Evolutionary conservation across 2,113 vertebrate genomes (phyloP).

Genomic region (Pseudonaja textilis): DNA sequence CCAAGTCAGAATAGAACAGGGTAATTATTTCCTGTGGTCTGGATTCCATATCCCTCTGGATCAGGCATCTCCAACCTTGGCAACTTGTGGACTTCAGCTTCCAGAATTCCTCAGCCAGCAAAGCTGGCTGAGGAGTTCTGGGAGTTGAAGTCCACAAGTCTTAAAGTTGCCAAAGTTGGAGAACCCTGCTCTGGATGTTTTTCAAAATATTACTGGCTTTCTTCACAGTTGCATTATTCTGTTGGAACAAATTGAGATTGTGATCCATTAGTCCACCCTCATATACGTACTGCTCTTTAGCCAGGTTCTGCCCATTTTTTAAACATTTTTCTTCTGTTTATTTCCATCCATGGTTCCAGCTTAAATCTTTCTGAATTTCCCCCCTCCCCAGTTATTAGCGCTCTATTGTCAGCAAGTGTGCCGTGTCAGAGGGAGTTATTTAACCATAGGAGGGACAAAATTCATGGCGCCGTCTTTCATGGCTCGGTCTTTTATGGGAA

Average conservation of each 20-base stretch:
- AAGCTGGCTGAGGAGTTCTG: no score
- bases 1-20: background rate
- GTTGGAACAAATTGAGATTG: background rate
- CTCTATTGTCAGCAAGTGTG: background rate
- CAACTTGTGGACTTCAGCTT: no score
- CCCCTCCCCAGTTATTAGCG: background rate
- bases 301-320: background rate
- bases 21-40: background rate
- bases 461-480: background rate
- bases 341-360: background rate
- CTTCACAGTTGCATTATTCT: background rate
- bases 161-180: no score
- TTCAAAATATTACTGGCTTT: background rate
- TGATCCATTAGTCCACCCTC: background rate
- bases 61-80: background rate
- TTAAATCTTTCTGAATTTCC: background rate
- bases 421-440: background rate
- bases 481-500: background rate
- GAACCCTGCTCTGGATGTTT: background rate
- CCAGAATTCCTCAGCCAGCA: no score
- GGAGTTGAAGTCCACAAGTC: no score
- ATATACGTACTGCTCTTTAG: background rate
- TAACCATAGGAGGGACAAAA: background rate
- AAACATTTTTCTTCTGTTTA: background rate
- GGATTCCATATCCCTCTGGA: background rate